Percentiles rank a stretch among this genome's conserved stretches.
Evolutionary conservation across 1,140 invertebrate genomes (phyloP).

Genomic region (Rhagoletis pomonella): DNA sequence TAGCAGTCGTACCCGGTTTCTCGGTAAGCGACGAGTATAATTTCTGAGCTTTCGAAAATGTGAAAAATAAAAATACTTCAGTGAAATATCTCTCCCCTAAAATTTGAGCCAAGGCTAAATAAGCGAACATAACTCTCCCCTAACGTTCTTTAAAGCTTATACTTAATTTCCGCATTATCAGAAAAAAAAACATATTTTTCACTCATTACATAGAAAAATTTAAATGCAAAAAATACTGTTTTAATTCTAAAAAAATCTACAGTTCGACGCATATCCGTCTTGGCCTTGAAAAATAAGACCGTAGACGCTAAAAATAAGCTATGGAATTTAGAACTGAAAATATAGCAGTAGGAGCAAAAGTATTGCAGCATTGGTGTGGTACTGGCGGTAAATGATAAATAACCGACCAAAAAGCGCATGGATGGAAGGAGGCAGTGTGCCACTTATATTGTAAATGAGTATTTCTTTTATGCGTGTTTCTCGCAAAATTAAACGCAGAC

Average conservation of each 20-base stretch:
- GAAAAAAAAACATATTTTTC: too few relatives aligned
- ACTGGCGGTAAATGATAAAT: slow-evolving; percentile 1
- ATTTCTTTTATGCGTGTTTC: background rate
- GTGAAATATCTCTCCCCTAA: too few relatives aligned
- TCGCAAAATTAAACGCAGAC: background rate
- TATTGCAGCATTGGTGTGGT: background rate
- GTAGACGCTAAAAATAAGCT: slow-evolving; percentile 41
- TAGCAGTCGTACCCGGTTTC: too few relatives aligned
- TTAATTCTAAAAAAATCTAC: background rate
- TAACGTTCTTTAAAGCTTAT: too few relatives aligned
- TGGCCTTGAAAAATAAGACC: slow-evolving; percentile 13
- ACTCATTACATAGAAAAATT: too few relatives aligned
- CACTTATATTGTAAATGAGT: background rate
- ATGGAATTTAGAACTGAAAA: slow-evolving; percentile 35
- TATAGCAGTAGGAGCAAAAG: background rate
- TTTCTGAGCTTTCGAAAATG: too few relatives aligned
- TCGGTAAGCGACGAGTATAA: too few relatives aligned
- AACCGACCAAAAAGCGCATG: background rate
- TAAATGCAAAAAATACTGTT: too few relatives aligned
- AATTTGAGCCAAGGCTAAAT: too few relatives aligned
- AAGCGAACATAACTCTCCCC: too few relatives aligned
- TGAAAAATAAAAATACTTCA: too few relatives aligned
- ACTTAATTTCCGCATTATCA: too few relatives aligned
- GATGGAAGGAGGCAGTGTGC: background rate
- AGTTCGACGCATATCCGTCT: slow-evolving; percentile 35